Conservation (phyloP, 1,140 invertebrate genomes). For the Mya arenaria region DNA sequence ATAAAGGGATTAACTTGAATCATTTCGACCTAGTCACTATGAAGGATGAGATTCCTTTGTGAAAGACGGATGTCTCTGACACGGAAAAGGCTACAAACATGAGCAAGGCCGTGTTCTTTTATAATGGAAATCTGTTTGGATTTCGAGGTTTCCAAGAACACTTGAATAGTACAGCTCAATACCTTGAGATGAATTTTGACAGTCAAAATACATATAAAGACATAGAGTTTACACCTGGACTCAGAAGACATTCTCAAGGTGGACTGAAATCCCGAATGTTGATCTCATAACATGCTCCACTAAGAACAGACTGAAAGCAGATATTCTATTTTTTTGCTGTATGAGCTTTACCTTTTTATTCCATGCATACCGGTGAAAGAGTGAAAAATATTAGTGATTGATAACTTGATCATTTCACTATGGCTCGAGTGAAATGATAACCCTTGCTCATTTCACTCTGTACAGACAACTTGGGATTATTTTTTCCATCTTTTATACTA, state of each 20-base stretch:
- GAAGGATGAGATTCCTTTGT: neutral
- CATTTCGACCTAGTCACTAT: neutral
- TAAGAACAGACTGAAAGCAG: conserved; percentile 8
- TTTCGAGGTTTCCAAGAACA: conserved; percentile 15
- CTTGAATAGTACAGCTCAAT: neutral
- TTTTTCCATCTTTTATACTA: too few relatives aligned
- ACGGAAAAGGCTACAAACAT: neutral
- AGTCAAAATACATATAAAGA: neutral
- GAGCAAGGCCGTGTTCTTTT: conserved; percentile 2
- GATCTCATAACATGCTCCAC: neutral
- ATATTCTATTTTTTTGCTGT: neutral
- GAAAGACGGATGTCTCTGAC: conserved; percentile 6
- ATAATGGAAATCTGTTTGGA: conserved; percentile 19
- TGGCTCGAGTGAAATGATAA: too few relatives aligned
- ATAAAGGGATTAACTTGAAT: neutral
- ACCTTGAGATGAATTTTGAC: neutral
- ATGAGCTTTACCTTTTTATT: neutral
- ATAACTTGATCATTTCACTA: too few relatives aligned
- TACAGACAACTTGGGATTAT: too few relatives aligned
- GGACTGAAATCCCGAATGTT: neutral
- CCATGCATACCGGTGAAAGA: too few relatives aligned
- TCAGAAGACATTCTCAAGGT: conserved; percentile 20
- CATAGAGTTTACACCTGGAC: neutral
- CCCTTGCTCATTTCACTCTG: too few relatives aligned
- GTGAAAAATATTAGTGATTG: too few relatives aligned